A percentile compares a stretch with the other conserved stretches of the same genome.
These are phyloP conservation scores for Fistularia commersonii DNA, from an alignment of 2,797 vertebrate species.

Conservation along the genomic window DNA sequence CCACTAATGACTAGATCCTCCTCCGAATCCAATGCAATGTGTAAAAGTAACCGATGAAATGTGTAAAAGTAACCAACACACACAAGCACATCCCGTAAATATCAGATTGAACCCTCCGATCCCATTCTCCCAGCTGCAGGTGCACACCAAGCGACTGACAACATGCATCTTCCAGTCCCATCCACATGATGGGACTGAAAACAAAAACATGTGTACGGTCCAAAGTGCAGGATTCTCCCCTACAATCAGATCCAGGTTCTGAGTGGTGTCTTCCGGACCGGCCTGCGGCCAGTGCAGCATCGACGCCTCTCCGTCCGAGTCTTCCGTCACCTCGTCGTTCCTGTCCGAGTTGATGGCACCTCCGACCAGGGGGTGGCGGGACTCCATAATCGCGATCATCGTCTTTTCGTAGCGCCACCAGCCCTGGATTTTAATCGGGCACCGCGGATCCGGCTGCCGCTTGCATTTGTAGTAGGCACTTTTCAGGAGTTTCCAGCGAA, in stretches of 20 bases:
- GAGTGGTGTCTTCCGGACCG: slow-evolving; percentile 30
- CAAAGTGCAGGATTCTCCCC: slow-evolving; percentile 14
- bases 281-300: slow-evolving; percentile 49
- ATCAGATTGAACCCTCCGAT: too few relatives aligned
- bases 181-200: too few relatives aligned
- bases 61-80: too few relatives aligned
- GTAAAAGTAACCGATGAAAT: too few relatives aligned
- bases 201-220: slow-evolving; percentile 2
- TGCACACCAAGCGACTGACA: too few relatives aligned
- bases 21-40: too few relatives aligned
- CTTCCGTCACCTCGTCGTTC: slow-evolving; percentile 48
- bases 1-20: too few relatives aligned
- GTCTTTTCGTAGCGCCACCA: slow-evolving; percentile 64
- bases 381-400: slow-evolving; percentile 64
- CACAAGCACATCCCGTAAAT: too few relatives aligned
- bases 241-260: slow-evolving; percentile 64
- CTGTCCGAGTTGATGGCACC: slow-evolving; percentile 39
- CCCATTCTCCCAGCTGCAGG: too few relatives aligned
- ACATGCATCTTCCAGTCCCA: too few relatives aligned
- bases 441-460: slow-evolving; percentile 31
- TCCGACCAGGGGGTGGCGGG: slow-evolving; percentile 43
- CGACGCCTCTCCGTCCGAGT: slow-evolving; percentile 50
- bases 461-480: slow-evolving; percentile 63
- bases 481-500: slow-evolving; percentile 68
- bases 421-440: slow-evolving; percentile 54